Base-by-base conservation (phyloP, 2,797 vertebrate species). In the Macroramphosus scolopax region DNA sequence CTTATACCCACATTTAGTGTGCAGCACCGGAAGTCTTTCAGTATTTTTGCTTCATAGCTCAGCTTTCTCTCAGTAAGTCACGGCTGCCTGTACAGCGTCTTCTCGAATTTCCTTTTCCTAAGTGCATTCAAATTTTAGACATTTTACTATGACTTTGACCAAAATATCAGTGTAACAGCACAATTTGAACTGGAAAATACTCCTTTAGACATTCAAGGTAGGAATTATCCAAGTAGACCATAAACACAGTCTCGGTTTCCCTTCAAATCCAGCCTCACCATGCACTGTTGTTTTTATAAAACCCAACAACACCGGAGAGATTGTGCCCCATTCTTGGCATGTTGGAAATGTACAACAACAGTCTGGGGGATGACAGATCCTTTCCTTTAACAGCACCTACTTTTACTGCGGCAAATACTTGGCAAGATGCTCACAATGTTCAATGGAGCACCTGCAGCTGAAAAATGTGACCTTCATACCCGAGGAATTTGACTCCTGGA, bases 401-500 rank as follows among this genome's bases (percentile, higher is more conserved):
- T 72, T 75, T 48, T 46, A 32, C 71, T 26, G 45, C 22, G 46
- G 53, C 29, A 77, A 72, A 79, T 68, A 51, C 57, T 67, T 80
- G 62, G 68, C 68, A 41, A n/a, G 26, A 67, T 79, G 63, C 51
- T 51, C 14, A 63, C 40, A 63, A 81, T 75, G 74, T 71, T 74
- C 65, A 80, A 59, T 59, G 54, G 58, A 55, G 49, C 75, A 86
- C 78, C 85, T 85, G 78, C 75, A 75, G 64, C 60, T 63, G 48
- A 83, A 81, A 72, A 68, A 85, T 64, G 57, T 76, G 79, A 71
- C 75, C 75, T 77, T 66, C 75, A 65, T 49, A 42, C 45, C 34
- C 16, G 45, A 53, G 69, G 68, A 75, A 79, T 80, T 67, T 71
- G 47, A 45, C 35, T 73, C 44, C 44, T 48, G 16, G n/a, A n/a